Evolutionary conservation across 2,888 invertebrate species (phyloP), one percentile per base, ranked within the genome.

Genomic region (Matsumyia berberina): DNA sequence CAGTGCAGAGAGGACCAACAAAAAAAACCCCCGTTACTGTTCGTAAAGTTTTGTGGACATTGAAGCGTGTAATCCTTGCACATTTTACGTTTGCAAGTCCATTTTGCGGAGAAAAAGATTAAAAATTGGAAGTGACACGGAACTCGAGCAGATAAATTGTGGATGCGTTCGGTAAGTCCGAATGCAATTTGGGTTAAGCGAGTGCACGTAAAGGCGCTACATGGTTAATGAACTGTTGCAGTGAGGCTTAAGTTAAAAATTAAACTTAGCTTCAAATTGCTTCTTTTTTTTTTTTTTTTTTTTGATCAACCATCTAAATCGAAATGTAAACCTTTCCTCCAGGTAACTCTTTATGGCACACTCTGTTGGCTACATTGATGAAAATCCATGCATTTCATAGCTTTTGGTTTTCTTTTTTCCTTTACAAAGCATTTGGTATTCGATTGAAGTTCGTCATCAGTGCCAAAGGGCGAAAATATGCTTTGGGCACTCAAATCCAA

Each of bases 151-250:
- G 46, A 17, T 46, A 62, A 33, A 19, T 33, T 62, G n/a, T 31
- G 33, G 49, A 49, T 64, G 6, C 49, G 9, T 19, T 49, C 35
- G 37, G 49, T 49, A 15, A 19, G 49, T 35, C n/a, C 46, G 35
- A 64, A 64, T 33, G 35, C 46, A 46, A 49, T 49, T 64, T 33
- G n/a, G n/a, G 62, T 35, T 64, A 64, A 64, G 17, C 46, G 46
- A 44, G 15, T 35, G 46, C 19, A 19, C 35, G 33, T 8, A 33
- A 17, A 33, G n/a, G 42, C 44, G 31, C 15, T 42, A 31, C 8
- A 31, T 42, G 31, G 42, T 60, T 31, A 60, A 60, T 60, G 60
- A 60, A 44, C 44, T 31, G 5, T 9, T n/a, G 11, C 11, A 11
- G 11, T 44, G 17, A 5, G 31, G 42, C 44, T 6, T 44, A 42